Percentiles rank a stretch among this genome's conserved stretches.
Conservation (phyloP, 2,797 vertebrate genomes). For the Protosalanx chinensis region DNA sequence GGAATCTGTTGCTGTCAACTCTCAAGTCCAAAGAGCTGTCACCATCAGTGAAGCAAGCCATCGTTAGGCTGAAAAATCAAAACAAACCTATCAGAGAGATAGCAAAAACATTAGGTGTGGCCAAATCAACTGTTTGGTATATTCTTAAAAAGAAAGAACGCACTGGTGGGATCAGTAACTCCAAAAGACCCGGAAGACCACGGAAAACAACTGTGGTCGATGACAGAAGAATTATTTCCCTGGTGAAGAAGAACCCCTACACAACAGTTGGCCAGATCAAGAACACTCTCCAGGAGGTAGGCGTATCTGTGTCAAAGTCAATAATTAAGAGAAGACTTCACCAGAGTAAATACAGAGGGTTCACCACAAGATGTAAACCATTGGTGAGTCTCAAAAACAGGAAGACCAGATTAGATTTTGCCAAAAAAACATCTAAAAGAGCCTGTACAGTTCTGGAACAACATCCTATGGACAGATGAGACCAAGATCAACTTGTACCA, state of each 20-base stretch:
- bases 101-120: constrained; percentile 30
- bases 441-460: no score
- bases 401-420: no score
- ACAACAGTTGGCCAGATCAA: constrained; percentile 16
- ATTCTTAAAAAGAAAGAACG: constrained; percentile 23
- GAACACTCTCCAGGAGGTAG: constrained; percentile 27
- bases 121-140: constrained; percentile 25
- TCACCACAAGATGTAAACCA: no score
- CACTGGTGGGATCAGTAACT: constrained; percentile 23
- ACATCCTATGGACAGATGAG: no score
- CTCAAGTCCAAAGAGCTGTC: no score
- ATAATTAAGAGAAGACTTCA: no score
- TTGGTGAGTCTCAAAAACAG: no score
- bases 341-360: no score
- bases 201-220: constrained; percentile 37
- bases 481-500: no score
- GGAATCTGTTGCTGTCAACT: constrained; percentile 18
- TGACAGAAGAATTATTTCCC: constrained; percentile 33
- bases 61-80: constrained; percentile 28
- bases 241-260: constrained; percentile 32
- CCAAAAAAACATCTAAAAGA: no score
- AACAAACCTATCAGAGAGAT: constrained; percentile 33
- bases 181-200: constrained; percentile 33
- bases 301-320: constrained; percentile 19
- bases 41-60: no score